phyloP scores from a whole-genome alignment of 2,113 vertebrate genomes.

The Xenopus laevis region DNA sequence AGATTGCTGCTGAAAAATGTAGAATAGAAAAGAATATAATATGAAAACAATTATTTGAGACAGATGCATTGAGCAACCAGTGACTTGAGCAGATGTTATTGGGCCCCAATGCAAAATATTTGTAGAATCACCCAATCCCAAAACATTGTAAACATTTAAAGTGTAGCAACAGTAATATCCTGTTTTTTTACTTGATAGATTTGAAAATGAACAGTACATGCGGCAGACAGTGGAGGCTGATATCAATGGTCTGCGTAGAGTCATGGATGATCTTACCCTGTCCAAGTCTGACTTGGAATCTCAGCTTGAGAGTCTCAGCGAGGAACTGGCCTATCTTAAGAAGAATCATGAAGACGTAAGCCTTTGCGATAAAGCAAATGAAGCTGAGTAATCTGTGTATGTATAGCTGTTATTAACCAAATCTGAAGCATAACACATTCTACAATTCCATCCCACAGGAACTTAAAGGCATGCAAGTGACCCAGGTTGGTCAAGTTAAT shows the following conservation, averaged over 20 bases:
- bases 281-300: slow-evolving; percentile 63
- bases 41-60: too few relatives aligned
- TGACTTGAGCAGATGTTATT: not conserved
- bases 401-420: not conserved
- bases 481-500: slow-evolving; percentile 70
- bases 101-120: not conserved
- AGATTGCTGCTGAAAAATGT: too few relatives aligned
- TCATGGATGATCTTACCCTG: slow-evolving; percentile 66
- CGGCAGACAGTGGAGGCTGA: slow-evolving; percentile 54
- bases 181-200: slow-evolving; percentile 55
- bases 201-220: slow-evolving; percentile 68
- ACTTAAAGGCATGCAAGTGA: slow-evolving; percentile 67
- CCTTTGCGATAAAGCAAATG: not conserved
- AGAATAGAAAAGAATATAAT: too few relatives aligned
- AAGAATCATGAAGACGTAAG: slow-evolving; percentile 79
- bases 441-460: slow-evolving; percentile 59
- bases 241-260: slow-evolving; percentile 46
- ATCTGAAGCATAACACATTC: not conserved
- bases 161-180: not conserved
- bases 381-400: not conserved
- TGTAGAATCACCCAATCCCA: too few relatives aligned
- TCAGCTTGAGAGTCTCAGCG: slow-evolving; percentile 69
- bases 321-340: slow-evolving; percentile 73
- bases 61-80: too few relatives aligned
- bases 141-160: too few relatives aligned